These are phyloP conservation scores for Apantesis nais DNA, from an alignment of 2,888 invertebrate species.

Conservation along the genomic window DNA sequence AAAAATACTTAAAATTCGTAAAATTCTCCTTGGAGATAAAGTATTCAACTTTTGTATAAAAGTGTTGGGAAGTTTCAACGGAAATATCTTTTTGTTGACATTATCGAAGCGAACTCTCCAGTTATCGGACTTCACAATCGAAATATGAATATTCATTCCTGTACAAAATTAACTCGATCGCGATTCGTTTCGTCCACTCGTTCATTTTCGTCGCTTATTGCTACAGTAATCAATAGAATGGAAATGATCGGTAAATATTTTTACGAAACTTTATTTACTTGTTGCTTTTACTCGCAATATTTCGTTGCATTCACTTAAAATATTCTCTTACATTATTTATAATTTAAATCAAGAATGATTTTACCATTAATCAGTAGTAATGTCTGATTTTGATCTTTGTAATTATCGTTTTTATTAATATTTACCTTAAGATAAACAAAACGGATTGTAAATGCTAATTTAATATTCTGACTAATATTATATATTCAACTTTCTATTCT, in stretches of 20 bases:
- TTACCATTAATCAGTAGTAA: background rate
- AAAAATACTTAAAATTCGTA: background rate
- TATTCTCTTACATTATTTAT: background rate
- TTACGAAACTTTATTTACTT: slow-evolving; percentile 23
- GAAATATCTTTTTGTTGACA: slow-evolving; percentile 51
- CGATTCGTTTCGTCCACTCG: slow-evolving; percentile 26
- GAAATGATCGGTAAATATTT: slow-evolving; percentile 24
- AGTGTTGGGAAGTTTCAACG: slow-evolving; percentile 38
- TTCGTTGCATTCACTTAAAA: slow-evolving; percentile 14
- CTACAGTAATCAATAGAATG: slow-evolving; percentile 36
- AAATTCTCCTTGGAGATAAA: slow-evolving; percentile 8
- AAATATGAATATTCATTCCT: slow-evolving; percentile 51
- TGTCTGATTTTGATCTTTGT: background rate
- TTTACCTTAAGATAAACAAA: no score
- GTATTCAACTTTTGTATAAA: slow-evolving; percentile 34
- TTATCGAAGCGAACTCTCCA: slow-evolving; percentile 44
- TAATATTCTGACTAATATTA: background rate
- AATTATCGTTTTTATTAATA: background rate
- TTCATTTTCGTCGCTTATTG: slow-evolving; percentile 43
- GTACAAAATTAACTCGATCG: slow-evolving; percentile 43
- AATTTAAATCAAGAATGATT: background rate
- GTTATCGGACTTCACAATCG: slow-evolving; percentile 47
- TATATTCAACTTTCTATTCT: no score
- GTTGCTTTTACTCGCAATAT: slow-evolving; percentile 12
- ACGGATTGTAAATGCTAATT: background rate